Base-by-base conservation (phyloP, 2,888 invertebrate genomes). In the Drosophila fungiperda region DNA sequence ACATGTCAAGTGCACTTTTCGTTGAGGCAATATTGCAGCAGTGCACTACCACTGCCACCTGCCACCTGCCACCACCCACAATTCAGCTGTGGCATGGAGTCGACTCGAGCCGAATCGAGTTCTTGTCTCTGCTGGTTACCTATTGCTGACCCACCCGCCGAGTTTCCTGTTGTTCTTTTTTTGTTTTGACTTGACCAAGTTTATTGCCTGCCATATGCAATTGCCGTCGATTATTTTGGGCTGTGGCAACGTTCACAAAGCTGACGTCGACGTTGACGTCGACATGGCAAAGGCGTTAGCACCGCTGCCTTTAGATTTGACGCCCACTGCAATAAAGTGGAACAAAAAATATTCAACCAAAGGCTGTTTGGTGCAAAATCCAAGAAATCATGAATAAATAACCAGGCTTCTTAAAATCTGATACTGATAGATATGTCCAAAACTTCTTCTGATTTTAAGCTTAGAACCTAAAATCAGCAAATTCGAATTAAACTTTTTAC, bases 171-270 rank as follows among this genome's bases (percentile, higher is more conserved):
- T 38, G 61, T 40, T 48, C 6, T 36, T 53, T 29, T 29, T 40
- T 62, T 82, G 67, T 70, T 73, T 72, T 82, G 89, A 82, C 89
- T 90, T 83, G 90, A 81, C 83, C 89, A 90, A 90, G 89, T 88
- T 90, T 90, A 90, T 89, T 86, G 90, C 85, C 84, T 84, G 90
- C 87, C 89, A 90, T 81, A 87, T 88, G 91, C 90, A 89, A 88
- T 90, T 87, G 89, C 87, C 87, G 63, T 84, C 81, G 90, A 84
- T 90, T 90, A 89, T 74, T 89, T 89, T 72, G 73, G 63, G 53
- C 49, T 29, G 52, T 52, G 36, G 49, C 53, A 40, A 33, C 23
- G 35, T 54, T 50, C 20, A 62, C 60, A 29, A 7, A 17, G 12
- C 42, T 42, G 42, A 42, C 11, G 32, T 23, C 11, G 23, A 29